A percentile compares a stretch with the other conserved stretches of the same genome.
Conservation (phyloP, 2,888 invertebrate species). For the Chymomyza fuscimana region DNA sequence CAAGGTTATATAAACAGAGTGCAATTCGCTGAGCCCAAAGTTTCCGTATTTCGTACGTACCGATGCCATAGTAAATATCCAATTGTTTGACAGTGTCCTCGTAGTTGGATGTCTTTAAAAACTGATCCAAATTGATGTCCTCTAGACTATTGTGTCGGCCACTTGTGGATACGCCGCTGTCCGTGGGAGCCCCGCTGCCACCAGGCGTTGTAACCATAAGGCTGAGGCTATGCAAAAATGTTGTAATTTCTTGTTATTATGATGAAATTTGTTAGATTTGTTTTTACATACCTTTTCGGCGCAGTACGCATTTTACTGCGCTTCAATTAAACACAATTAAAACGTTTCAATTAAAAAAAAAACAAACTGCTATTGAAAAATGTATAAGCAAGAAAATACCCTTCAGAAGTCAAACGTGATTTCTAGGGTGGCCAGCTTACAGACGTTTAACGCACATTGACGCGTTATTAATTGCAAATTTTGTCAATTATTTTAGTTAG, state of each 20-base stretch:
- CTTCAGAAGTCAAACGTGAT: constrained; percentile 76
- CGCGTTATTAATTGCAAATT: background rate
- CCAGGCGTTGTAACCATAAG: constrained; percentile 64
- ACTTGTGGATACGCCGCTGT: constrained; percentile 59
- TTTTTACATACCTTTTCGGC: constrained; percentile 66
- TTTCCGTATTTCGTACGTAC: constrained; percentile 80
- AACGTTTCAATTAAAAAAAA: constrained; percentile 33
- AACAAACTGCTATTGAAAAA: constrained; percentile 38
- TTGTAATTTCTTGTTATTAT: background rate
- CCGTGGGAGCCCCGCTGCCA: constrained; percentile 47
- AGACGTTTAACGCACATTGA: constrained; percentile 28
- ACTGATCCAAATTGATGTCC: constrained; percentile 89
- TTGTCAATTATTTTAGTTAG: background rate
- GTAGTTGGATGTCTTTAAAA: constrained; percentile 90
- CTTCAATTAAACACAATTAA: constrained; percentile 27
- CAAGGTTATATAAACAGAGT: constrained; percentile 63
- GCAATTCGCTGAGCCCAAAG: constrained; percentile 4
- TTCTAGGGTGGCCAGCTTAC: constrained; percentile 32
- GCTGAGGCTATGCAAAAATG: constrained; percentile 56
- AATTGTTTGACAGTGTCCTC: constrained; percentile 94
- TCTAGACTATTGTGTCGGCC: constrained; percentile 85
- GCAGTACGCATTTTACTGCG: constrained; percentile 67
- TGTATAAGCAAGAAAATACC: constrained; percentile 60
- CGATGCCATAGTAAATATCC: constrained; percentile 96
- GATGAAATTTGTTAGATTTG: background rate